Conservation (phyloP, 2,113 vertebrate species). For the Pollachius pollachius region DNA sequence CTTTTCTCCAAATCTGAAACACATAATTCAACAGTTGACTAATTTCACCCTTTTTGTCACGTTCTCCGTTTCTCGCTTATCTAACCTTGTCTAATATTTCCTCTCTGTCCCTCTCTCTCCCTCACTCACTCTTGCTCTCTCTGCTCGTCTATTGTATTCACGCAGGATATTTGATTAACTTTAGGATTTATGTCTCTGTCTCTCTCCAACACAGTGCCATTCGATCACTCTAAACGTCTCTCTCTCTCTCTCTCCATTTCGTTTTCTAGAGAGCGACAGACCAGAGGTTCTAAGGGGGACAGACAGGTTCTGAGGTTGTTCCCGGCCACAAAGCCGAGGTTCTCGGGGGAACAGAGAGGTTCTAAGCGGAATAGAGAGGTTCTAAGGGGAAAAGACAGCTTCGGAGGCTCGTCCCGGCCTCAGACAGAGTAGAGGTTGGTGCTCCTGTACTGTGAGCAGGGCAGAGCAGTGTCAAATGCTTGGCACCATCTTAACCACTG, state of each 20-base stretch:
- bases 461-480: too few relatives aligned
- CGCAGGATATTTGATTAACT: neutral
- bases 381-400: too few relatives aligned
- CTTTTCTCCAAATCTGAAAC: conserved; percentile 2
- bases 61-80: conserved; percentile 9
- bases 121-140: neutral
- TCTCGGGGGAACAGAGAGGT: neutral
- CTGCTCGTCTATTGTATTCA: neutral
- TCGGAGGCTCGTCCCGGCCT: too few relatives aligned
- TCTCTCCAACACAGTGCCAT: neutral
- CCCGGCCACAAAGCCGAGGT: too few relatives aligned
- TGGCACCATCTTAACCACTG: too few relatives aligned
- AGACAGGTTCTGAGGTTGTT: too few relatives aligned
- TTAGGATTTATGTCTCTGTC: neutral
- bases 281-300: too few relatives aligned
- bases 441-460: too few relatives aligned
- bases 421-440: too few relatives aligned
- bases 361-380: neutral
- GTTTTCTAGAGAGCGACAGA: too few relatives aligned
- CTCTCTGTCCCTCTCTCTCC: neutral
- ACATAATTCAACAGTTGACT: neutral
- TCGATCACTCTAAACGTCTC: neutral
- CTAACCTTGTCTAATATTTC: neutral
- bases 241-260: neutral
- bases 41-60: conserved; percentile 8